Evolutionary conservation across 2,113 vertebrate species (phyloP), one percentile per base, ranked within the genome.

Genomic region (Sardina pilchardus): DNA sequence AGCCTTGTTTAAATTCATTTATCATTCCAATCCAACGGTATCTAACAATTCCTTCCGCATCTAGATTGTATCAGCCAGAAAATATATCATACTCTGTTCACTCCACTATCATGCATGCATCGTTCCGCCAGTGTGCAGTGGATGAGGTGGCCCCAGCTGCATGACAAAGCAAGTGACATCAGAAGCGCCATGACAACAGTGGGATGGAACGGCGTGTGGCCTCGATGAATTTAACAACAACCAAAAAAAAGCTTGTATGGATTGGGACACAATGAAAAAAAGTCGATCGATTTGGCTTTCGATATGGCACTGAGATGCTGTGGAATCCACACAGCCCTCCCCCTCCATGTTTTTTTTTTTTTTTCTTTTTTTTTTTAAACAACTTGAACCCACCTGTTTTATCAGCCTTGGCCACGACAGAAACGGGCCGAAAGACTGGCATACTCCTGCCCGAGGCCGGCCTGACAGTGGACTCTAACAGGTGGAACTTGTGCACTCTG

Each of bases 401-500:
- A 89, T 93, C 92, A 84, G 92, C 93, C 90, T 93, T 93, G 82
- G 93, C 94, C 95, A 93, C 94, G 87, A 85, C 93, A 92, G 88
- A 88, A 75, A 87, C 92, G 90, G 93, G 89, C 59, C 90, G 94
- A 78, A 88, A 94, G 85, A 93, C 93, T 89, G 94, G 93, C 84
- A 94, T 88, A 85, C 83, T 93, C 92, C 90, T 95, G 95, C 91
- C 96, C 90, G 94, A 94, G 85, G 94, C 90, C 30, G 96, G 94
- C 90, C 95, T 96, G 93, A 95, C 24, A 80, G 95, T 96, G 82
- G 96, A 95, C 87, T 97, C 96, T 96, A 98, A 95, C 93, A 95
- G 97, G 94, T 97, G 96, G 93, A 99, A 98, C 93, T 95, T 98
- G 95, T 98, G 97, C 93, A 97, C 96, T 95, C 96, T 97, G 95